Base-by-base conservation (phyloP, 2,888 invertebrate genomes). In the Polydrusus tereticollis region DNA sequence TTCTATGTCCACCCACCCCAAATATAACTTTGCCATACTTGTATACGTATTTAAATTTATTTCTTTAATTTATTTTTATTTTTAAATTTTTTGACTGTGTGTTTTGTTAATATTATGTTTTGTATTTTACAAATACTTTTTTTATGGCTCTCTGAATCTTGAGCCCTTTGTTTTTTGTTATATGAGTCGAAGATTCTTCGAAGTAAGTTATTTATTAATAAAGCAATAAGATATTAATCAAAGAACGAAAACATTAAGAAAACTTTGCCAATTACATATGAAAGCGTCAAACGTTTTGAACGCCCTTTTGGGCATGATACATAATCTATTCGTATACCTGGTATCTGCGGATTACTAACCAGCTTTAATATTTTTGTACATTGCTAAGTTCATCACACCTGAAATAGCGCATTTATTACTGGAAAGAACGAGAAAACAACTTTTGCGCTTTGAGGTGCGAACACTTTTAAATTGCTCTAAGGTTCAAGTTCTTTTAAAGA, bases 191-290 rank as follows among this genome's bases (percentile, higher is more conserved):
- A 10, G 12, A 36, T 8, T 36, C 36, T 5, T 10, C 12, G 6
- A n/a, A 14, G 18, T 55, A 29, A 12, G 4, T 55, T 55, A 16
- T 18, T 55, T 33, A 18, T n/a, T 55, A 55, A 55, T 29, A 55
- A 23, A 55, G 52, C 52, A 55, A 55, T 55, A 55, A 29, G 16
- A 16, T 16, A 18, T 55, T n/a, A 29, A 29, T 14, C 52, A 52
- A n/a, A 2, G n/a, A 47, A n/a, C 4, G 12, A 55, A 29, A 29
- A 29, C 2, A 47, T n/a, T 21, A 2, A 21, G 26, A 10, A 50
- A 55, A 18, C 14, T n/a, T 50, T 50, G 29, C 52, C 26, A 52
- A 52, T 29, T 29, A 26, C 16, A 14, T 7, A 16, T 29, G n/a
- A 23, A 47, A 18, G 8, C 8, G 14, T 33, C 29, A 47, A 18